Evolutionary conservation across 2,888 invertebrate genomes (phyloP), one percentile per base, ranked within the genome.

Genomic region (Dryococelus australis): DNA sequence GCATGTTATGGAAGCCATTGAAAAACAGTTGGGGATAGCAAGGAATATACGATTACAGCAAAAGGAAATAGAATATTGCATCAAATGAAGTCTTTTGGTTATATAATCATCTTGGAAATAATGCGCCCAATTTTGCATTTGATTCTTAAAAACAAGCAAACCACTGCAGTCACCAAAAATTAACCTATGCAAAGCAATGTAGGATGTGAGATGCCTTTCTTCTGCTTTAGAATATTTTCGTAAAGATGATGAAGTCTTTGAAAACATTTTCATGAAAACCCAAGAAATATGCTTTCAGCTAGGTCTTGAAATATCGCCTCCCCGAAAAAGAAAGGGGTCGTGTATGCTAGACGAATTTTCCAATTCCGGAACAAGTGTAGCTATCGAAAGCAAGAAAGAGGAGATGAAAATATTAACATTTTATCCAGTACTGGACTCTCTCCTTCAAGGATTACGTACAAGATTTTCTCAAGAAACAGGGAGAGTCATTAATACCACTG

Each of bases 391-490:
- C 80, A 9, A 80, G 0, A 80, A 80, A 80, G 80, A 24, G 8
- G 80, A 80, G n/a, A n/a, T 80, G 13, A 80, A 80, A 16, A 26
- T 80, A 80, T 80, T 24, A 9, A 80, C 80, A 80, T 80, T 80
- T 80, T 80, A 80, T 80, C 0, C 80, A 80, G 80, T 47, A 80
- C 80, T 80, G 80, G 28, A n/a, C 80, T n/a, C 80, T 13, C 80
- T 80, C 13, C 80, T 80, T 80, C 80, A 80, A 80, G 80, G 80
- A 27, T 80, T 80, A 80, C 80, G 8, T 80, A 80, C n/a, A 10
- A n/a, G 80, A 80, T 80, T 80, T 80, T 80, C n/a, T n/a, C 26
- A 80, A n/a, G n/a, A 80, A n/a, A 80, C 80, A 80, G n/a, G 12
- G 26, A 24, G 26, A 80, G 13, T 80, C 80, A 24, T 80, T 24